Evolutionary conservation across 1,140 invertebrate species (phyloP), one percentile per base, ranked within the genome.

Genomic region (Thalassaphorura encarpata): DNA sequence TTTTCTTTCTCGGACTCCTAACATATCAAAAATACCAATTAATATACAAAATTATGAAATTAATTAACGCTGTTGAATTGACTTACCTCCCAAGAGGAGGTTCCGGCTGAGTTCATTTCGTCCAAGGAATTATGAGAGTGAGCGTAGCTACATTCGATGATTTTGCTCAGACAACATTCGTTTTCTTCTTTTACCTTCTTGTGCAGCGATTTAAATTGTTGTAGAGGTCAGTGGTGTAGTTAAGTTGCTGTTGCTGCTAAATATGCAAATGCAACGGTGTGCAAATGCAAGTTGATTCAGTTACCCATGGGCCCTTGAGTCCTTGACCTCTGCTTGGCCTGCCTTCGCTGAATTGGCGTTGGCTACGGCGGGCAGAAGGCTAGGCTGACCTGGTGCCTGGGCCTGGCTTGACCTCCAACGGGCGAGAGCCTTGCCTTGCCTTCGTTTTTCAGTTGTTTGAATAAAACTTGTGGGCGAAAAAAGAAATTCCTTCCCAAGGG

Each of bases 1-100:
- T 51, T 51, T 27, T 51, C 48, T 29, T 51, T 51, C 31, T 51
- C 48, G 6, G 29, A 51, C 28, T 51, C 48, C 48, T 51, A 36
- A 39, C 5, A 51, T 43, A 6, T 6, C 21, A 13, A 21, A 43
- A 11, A 43, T 43, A 43, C 21, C 8, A 21, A 43, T 43, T 18
- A n/a, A 11, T 43, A 24, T 8, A 6, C 15, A 11, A 13, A 13
- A 48, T 8, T 13, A 26, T 48, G 13, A 4, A 11, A 21, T 28
- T 16, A 13, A 18, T 48, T 11, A 28, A 24, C 5, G 16, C 15
- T 11, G 26, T 48, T 13, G 26, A 13, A 21, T 48, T 36, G 18
- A 43, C 41, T 47, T 47, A 47, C 45, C 45, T 47, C 45, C 45
- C 45, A 47, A n/a, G n/a, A n/a, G 45, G 33, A 36, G 33, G 45